A percentile compares a stretch with the other conserved stretches of the same genome.
These are phyloP conservation scores for Sebastes reedi DNA, from an alignment of 2,797 vertebrate genomes.

Conservation along the genomic window DNA sequence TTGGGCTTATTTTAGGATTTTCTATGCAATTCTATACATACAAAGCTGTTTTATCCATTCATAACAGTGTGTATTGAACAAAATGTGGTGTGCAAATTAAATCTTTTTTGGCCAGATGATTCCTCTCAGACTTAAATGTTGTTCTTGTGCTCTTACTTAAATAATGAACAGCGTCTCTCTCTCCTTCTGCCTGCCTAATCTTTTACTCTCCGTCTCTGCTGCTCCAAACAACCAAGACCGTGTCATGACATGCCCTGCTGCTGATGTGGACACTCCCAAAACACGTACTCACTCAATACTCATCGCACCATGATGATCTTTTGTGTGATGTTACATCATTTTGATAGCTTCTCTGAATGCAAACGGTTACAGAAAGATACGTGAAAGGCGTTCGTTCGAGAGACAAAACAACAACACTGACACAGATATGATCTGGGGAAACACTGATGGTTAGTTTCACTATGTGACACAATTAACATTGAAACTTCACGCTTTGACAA, in stretches of 20 bases:
- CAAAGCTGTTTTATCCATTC: not conserved
- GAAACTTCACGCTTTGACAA: conserved; percentile 29
- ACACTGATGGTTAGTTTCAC: conserved; percentile 30
- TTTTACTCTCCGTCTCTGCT: not conserved
- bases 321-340: not conserved
- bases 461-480: not conserved
- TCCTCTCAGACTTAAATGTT: not conserved
- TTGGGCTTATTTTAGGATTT: not conserved
- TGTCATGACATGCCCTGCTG: conserved; percentile 13
- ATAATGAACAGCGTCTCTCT: not conserved
- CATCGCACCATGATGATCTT: not conserved
- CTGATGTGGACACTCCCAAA: conserved; percentile 1
- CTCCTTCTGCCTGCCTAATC: not conserved
- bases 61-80: not conserved
- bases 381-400: not conserved
- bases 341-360: not conserved
- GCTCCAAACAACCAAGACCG: not conserved
- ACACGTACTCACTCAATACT: not conserved
- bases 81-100: not conserved
- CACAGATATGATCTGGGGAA: conserved; percentile 13
- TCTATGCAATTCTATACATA: not conserved
- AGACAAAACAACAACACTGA: conserved; percentile 9
- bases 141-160: not conserved
- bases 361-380: not conserved
- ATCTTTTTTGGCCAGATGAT: not conserved